A percentile compares a stretch with the other conserved stretches of the same genome.
phyloP scores from a whole-genome alignment of 2,113 vertebrate genomes.

The Holacanthus passer region DNA sequence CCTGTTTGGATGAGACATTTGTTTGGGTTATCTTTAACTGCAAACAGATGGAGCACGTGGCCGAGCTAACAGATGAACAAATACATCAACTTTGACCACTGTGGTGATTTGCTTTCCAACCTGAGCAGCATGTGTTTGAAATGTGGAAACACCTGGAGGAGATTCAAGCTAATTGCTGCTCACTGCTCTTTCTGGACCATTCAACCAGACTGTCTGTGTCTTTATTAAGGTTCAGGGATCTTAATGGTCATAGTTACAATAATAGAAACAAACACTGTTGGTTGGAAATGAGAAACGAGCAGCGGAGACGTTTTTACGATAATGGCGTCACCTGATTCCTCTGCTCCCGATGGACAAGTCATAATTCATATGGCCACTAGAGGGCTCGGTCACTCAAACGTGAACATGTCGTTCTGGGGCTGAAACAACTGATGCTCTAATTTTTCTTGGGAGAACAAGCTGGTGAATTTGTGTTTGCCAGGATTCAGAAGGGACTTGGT shows the following conservation, averaged over 20 bases:
- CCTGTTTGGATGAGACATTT: not conserved
- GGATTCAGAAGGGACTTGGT: not conserved
- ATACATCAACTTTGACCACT: not conserved
- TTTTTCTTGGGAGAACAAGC: no score
- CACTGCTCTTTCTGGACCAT: not conserved
- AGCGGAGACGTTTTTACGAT: no score
- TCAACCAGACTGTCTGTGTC: not conserved
- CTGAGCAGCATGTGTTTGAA: not conserved
- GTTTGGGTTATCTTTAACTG: not conserved
- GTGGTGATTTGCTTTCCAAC: not conserved
- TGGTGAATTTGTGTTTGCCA: not conserved
- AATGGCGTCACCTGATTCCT: not conserved
- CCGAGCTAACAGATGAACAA: not conserved
- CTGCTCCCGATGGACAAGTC: not conserved
- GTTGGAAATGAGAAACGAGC: no score
- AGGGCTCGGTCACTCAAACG: no score
- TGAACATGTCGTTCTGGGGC: no score
- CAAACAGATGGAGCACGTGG: conserved; percentile 20
- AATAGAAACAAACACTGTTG: no score
- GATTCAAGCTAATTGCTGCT: not conserved
- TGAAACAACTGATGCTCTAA: no score
- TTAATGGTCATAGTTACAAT: no score
- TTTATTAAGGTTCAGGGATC: no score
- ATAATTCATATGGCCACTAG: not conserved
- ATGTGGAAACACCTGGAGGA: not conserved